These are phyloP conservation scores for Labrus mixtus DNA, from an alignment of 2,113 vertebrate genomes.

Conservation along the genomic window DNA sequence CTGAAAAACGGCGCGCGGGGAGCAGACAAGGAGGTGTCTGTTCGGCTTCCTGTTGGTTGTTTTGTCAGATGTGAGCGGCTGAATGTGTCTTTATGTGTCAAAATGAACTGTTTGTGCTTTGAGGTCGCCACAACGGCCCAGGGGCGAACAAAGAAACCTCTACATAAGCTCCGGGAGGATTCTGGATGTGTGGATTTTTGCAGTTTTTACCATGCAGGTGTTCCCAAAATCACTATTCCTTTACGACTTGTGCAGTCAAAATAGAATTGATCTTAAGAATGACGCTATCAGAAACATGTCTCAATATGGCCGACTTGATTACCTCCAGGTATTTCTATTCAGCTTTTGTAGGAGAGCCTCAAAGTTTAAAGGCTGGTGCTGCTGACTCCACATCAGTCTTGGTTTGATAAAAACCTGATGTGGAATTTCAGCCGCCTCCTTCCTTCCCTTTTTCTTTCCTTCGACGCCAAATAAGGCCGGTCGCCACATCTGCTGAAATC, in stretches of 20 bases:
- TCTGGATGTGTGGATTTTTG: not conserved
- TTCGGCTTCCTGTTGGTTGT: conserved; percentile 75
- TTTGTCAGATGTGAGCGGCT: conserved; percentile 71
- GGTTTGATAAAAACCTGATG: conserved; percentile 78
- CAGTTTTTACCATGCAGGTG: not conserved
- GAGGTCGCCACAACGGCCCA: conserved; percentile 4
- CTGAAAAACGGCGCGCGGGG: conserved; percentile 31
- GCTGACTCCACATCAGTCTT: conserved; percentile 53
- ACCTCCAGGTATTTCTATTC: conserved; percentile 21
- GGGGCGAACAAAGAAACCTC: conserved; percentile 29
- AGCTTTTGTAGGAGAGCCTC: not conserved
- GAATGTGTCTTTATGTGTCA: conserved; percentile 67
- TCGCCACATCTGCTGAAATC: conserved; percentile 68
- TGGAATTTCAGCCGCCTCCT: conserved; percentile 71
- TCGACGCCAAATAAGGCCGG: conserved; percentile 76
- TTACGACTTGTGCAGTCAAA: no score
- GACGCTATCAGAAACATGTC: not conserved
- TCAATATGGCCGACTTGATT: conserved; percentile 28
- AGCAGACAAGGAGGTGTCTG: conserved; percentile 72
- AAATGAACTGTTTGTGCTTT: conserved; percentile 63
- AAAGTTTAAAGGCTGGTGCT: conserved; percentile 32
- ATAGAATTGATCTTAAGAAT: not conserved
- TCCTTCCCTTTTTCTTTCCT: conserved; percentile 47
- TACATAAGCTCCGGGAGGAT: not conserved
- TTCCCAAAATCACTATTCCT: not conserved